Evolutionary conservation across 2,113 vertebrate genomes (phyloP), one percentile per base, ranked within the genome.

Genomic region (Madoqua kirkii): DNA sequence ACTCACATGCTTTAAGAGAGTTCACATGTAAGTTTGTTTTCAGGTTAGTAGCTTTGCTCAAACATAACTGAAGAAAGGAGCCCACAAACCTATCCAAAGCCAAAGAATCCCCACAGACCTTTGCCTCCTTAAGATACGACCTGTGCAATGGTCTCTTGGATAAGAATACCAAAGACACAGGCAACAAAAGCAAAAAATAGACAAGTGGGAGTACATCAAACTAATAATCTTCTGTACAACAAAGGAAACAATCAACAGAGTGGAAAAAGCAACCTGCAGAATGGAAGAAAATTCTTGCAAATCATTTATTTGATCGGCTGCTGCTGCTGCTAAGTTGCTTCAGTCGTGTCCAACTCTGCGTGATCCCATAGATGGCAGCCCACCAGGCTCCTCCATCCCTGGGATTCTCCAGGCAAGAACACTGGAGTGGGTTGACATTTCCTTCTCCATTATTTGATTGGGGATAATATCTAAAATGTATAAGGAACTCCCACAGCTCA

Each of bases 1-100:
- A 92, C 59, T 96, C 93, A 97, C n/a, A 83, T 14, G 67, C 33
- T 83, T 71, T 87, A 90, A 91, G 91, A 91, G 55, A 97, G 82
- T n/a, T 93, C 91, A 96, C 36, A 93, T 91, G 45, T 62, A 45
- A 55, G 60, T 91, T 96, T 96, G 67, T 92, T 89, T 95, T 97
- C 82, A 96, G 88, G 86, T 97, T 96, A 95, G 64, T 81, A 96
- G 76, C 54, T 96, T 89, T 92, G n/a, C 67, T 95, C 81, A 96
- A 67, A 79, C 21, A 8, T 43, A 94, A 3, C 57, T 88, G 17
- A 91, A 93, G 67, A 89, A 86, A 93, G 21, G 85, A 74, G 23
- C 82, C 76, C 50, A 64, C 45, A 48, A 96, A 90, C 50, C 48
- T 93, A 40, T 86, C 60, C 74, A 98, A 74, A 95, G 62, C 21